Evolutionary conservation across 2,113 vertebrate genomes (phyloP).

Genomic region (Hypocryptadius cinnamomeus): DNA sequence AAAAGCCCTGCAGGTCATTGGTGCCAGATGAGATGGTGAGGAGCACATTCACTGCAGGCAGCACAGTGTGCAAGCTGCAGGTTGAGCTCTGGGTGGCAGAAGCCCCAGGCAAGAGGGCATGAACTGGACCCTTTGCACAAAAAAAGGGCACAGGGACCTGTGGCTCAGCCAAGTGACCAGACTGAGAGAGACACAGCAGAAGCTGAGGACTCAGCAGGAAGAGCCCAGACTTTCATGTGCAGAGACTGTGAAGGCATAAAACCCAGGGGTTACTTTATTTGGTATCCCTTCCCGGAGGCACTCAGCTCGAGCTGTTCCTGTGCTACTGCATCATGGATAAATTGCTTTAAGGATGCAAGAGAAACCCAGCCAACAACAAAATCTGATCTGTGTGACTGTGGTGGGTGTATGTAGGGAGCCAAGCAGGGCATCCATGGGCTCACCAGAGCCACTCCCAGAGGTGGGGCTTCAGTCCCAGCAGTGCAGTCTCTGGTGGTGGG

Average conservation of each 20-base stretch:
- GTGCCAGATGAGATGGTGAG: background rate
- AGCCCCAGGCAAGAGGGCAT: background rate
- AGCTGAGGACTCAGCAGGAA: background rate
- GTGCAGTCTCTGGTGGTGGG: background rate
- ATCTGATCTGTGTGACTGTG: background rate
- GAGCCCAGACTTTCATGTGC: background rate
- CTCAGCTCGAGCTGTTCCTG: background rate
- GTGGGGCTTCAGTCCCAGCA: background rate
- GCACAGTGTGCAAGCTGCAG: background rate
- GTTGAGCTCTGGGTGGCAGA: background rate
- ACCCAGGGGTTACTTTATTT: background rate
- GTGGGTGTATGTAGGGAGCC: background rate
- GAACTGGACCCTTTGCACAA: background rate
- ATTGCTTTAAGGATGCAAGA: background rate
- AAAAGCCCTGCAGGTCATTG: background rate
- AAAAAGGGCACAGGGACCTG: background rate
- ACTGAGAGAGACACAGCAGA: background rate
- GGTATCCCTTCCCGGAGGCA: background rate
- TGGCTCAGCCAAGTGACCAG: rapidly evolving
- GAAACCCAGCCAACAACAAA: background rate
- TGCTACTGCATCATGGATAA: background rate
- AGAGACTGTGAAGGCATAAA: background rate
- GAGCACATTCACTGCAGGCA: background rate
- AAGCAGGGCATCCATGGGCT: background rate
- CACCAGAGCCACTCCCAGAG: too few relatives aligned